A percentile compares a stretch with the other conserved stretches of the same genome.
phyloP scores from a whole-genome alignment of 2,113 vertebrate species.

The Dicerorhinus sumatrensis region DNA sequence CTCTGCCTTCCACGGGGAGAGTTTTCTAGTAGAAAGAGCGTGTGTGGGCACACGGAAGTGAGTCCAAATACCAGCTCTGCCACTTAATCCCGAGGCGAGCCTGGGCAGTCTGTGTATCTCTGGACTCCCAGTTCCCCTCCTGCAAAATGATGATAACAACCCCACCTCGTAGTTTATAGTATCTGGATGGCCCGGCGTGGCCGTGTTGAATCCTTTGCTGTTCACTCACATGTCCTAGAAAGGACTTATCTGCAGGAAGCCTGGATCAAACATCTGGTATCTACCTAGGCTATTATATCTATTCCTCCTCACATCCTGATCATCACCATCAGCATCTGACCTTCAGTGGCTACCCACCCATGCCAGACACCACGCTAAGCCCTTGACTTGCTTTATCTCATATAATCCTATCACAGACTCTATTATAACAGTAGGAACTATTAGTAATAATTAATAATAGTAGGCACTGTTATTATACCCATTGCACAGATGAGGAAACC shows the following conservation, averaged over 20 bases:
- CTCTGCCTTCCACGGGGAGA: background rate
- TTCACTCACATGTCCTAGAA: background rate
- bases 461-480: background rate
- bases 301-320: background rate
- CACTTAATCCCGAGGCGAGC: accelerated
- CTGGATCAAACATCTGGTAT: background rate
- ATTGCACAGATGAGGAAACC: background rate
- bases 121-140: background rate
- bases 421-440: background rate
- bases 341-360: background rate
- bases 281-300: too few species aligned
- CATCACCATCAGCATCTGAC: background rate
- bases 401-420: background rate
- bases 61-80: background rate
- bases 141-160: background rate
- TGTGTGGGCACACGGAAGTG: background rate
- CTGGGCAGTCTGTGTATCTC: background rate
- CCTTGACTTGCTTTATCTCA: background rate
- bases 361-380: background rate
- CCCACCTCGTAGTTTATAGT: background rate
- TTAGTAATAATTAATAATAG: background rate
- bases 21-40: background rate
- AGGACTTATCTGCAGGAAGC: background rate
- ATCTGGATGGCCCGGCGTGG: too few species aligned
- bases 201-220: background rate